Evolutionary conservation across 2,113 vertebrate genomes (phyloP).

Genomic region (Equus przewalskii): DNA sequence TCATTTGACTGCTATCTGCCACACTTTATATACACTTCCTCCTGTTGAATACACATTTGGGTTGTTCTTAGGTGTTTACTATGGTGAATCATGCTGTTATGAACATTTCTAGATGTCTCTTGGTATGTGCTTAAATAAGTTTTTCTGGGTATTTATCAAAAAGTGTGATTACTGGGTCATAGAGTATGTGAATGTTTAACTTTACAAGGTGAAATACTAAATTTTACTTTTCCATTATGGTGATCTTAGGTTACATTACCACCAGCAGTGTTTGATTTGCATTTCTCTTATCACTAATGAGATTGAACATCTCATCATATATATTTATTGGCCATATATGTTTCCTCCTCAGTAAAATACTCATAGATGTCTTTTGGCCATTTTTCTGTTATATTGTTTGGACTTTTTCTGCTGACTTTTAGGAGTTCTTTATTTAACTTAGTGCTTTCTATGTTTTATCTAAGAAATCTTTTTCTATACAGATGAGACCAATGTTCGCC

Average conservation of each 20-base stretch:
- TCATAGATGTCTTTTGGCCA: neutral
- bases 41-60: neutral
- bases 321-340: neutral
- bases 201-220: neutral
- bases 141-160: slow-evolving; percentile 1
- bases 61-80: neutral
- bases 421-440: neutral
- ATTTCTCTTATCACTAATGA: neutral
- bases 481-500: neutral
- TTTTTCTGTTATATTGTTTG: slow-evolving; percentile 18
- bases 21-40: neutral
- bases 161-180: neutral
- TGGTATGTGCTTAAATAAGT: neutral
- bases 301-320: neutral
- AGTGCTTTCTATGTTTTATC: neutral
- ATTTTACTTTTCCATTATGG: neutral
- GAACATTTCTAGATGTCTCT: neutral
- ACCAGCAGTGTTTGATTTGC: neutral
- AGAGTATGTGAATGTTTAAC: neutral
- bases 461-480: neutral
- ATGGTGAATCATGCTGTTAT: neutral
- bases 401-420: slow-evolving; percentile 22
- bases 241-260: neutral
- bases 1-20: neutral
- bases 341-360: neutral